Percentiles rank a stretch among this genome's conserved stretches.
These are phyloP conservation scores for Cryptotermes secundus DNA, from an alignment of 1,140 invertebrate genomes.

Conservation along the genomic window DNA sequence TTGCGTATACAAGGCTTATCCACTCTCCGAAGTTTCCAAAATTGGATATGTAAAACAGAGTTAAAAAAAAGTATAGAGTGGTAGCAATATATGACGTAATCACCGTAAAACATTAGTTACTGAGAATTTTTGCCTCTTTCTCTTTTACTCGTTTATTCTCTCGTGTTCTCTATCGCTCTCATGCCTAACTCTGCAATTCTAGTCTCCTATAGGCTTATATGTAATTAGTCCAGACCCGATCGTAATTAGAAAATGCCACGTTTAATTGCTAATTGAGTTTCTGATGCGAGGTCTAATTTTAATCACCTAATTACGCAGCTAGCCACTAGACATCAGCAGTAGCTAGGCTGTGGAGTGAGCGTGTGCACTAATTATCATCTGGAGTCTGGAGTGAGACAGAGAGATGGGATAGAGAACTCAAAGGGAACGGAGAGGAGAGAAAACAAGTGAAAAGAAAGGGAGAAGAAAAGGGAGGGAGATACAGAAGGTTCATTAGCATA, in stretches of 20 bases:
- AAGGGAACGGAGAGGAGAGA: background rate
- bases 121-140: slow-evolving; percentile 17
- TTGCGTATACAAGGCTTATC: background rate
- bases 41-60: background rate
- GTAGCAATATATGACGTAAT: slow-evolving; percentile 22
- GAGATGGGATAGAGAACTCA: background rate
- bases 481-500: slow-evolving; percentile 28
- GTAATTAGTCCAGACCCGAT: slow-evolving; percentile 40
- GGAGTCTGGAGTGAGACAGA: background rate
- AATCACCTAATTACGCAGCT: slow-evolving; percentile 63
- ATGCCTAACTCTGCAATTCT: slow-evolving; percentile 33
- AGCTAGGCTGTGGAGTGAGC: background rate
- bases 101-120: slow-evolving; percentile 25
- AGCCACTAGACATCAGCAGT: slow-evolving; percentile 40
- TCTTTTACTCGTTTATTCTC: background rate
- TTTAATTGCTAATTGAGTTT: slow-evolving; percentile 66
- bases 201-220: slow-evolving; percentile 27
- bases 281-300: slow-evolving; percentile 63
- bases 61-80: background rate
- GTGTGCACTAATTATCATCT: slow-evolving; percentile 31
- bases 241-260: slow-evolving; percentile 64
- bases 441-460: no score
- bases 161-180: slow-evolving; percentile 25
- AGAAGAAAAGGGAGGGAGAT: background rate
- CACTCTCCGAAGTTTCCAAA: background rate